Base-by-base conservation (phyloP, 2,888 invertebrate species). In the Hyalella azteca region DNA sequence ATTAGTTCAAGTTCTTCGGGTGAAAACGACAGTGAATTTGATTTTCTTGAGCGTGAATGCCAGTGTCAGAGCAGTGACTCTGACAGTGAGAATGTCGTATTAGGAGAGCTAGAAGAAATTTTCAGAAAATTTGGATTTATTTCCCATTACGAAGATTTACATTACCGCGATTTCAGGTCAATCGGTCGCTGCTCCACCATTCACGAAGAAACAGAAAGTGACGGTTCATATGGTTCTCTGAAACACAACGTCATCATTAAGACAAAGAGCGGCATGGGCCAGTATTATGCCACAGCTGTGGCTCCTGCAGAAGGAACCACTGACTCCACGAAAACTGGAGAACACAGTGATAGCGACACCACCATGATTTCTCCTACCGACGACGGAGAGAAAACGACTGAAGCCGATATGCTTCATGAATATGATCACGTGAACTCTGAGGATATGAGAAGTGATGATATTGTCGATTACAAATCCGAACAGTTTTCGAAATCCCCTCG, bases 401-500 rank as follows among this genome's bases (percentile, higher is more conserved):
- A 66, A 32, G 66, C 36, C 36, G 66, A 36, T n/a, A 32, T 66
- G 32, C 36, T 32, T 32, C 66, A 66, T 66, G 66, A 66, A 66
- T 66, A 66, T 19, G 66, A 66, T 19, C n/a, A 36, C 19, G 66
- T 66, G 66, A 66, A 7, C 13, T 32, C n/a, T n/a, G 66, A 66
- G 19, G 66, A 66, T 36, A 36, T 66, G 19, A 66, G 36, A 66
- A 66, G 36, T 66, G 66, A 60, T 19, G 60, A 66, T 19, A 75
- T 75, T 41, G 40, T 75, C 26, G 75, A 75, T 29, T 45, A 75
- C 36, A 45, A 75, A n/a, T 75, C 75, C 11, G 75, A 75, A 13
- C 75, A 75, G 29, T 75, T 75, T 45, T 75, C 75, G 1, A 75
- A 75, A n/a, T 75, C 75, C 45, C 75, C 75, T 45, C 75, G 75